Evolutionary conservation across 2,888 invertebrate species (phyloP).

Genomic region (Synergus laeviventris): DNA sequence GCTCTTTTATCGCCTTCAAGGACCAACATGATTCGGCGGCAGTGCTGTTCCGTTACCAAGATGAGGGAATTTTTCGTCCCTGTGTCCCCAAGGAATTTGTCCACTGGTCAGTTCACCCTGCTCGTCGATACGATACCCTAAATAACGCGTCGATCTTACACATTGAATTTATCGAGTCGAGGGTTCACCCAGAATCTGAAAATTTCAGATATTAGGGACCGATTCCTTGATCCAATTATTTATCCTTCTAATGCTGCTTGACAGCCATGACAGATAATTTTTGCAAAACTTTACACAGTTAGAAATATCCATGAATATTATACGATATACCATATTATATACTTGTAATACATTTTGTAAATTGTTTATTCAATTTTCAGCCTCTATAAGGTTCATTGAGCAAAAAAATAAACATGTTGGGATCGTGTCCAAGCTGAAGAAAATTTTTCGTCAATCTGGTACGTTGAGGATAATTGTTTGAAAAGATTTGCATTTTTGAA

Average conservation of each 20-base stretch:
- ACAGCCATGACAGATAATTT: slow-evolving; percentile 8
- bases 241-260: slow-evolving; percentile 10
- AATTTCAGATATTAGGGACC: slow-evolving; percentile 25
- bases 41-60: slow-evolving; percentile 42
- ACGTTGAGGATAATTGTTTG: background rate
- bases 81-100: slow-evolving; percentile 45
- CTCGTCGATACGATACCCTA: slow-evolving; percentile 31
- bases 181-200: slow-evolving; percentile 11
- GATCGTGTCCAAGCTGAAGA: slow-evolving; percentile 60
- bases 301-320: background rate
- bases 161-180: slow-evolving; percentile 27
- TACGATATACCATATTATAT: background rate
- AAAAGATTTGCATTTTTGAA: too few relatives aligned
- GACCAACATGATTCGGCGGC: slow-evolving; percentile 47
- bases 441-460: slow-evolving; percentile 55
- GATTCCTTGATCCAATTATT: slow-evolving; percentile 27
- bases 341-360: background rate
- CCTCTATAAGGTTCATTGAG: slow-evolving; percentile 44
- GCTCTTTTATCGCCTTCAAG: slow-evolving; percentile 39
- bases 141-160: slow-evolving; percentile 34
- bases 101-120: slow-evolving; percentile 50
- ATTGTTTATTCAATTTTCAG: background rate
- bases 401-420: slow-evolving; percentile 49
- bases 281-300: background rate
- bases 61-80: slow-evolving; percentile 42